These are phyloP conservation scores for Aptenodytes patagonicus DNA, from an alignment of 2,113 vertebrate genomes.

Conservation along the genomic window DNA sequence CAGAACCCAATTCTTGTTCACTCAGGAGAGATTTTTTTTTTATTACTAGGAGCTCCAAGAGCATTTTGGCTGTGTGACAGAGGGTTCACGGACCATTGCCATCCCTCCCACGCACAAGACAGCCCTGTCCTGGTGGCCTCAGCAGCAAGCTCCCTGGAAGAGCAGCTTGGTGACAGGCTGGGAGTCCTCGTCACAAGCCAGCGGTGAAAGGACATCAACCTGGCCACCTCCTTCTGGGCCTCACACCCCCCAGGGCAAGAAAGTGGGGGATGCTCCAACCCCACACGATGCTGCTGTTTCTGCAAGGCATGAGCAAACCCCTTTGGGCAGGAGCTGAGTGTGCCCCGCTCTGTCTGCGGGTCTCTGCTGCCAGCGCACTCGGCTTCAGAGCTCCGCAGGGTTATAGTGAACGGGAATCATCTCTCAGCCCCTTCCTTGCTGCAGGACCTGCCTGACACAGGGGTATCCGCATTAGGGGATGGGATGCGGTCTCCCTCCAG, in stretches of 20 bases:
- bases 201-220: background rate
- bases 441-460: background rate
- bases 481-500: background rate
- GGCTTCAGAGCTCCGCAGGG: background rate
- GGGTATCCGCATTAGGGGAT: background rate
- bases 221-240: background rate
- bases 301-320: background rate
- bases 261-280: background rate
- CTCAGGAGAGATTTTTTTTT: background rate
- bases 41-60: background rate
- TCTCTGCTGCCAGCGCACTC: background rate
- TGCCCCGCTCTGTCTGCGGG: background rate
- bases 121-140: background rate
- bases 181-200: background rate
- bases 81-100: background rate
- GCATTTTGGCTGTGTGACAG: background rate
- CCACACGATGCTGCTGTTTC: background rate
- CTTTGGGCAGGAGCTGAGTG: background rate
- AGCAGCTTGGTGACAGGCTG: background rate
- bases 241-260: background rate
- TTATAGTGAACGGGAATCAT: background rate
- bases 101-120: slow-evolving; percentile 1
- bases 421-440: background rate
- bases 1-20: background rate
- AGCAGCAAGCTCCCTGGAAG: background rate